Base-by-base conservation (phyloP, 2,888 invertebrate genomes). In the Caenorhabditis afra region DNA sequence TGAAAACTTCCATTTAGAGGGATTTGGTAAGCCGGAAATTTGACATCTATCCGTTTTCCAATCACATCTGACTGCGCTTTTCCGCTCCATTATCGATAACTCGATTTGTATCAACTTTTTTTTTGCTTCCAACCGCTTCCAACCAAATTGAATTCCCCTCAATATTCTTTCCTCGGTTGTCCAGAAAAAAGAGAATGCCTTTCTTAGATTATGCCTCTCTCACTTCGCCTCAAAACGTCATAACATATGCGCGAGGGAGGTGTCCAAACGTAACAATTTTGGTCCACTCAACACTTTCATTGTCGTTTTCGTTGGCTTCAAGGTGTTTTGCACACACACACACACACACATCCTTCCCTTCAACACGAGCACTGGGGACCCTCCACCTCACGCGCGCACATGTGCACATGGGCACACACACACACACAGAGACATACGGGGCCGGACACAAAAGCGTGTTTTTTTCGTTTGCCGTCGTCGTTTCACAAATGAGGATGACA, bases 311-410 rank as follows among this genome's bases (percentile, higher is more conserved):
- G n/a, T n/a, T n/a, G 45, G 55, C 52, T 73, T 64, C 64, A 73
- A 73, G 73, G 73, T 73, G 73, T 73, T 73, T 73, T 73, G 64
- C 58, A 62, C 71, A 67, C 12, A 23, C 58, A 53, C 67, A 39
- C 67, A 66, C 29, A 66, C 55, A 57, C 45, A 37, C 44, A 39
- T 64, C 53, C 29, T 29, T 29, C 7, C 29, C 29, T 29, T 29
- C 7, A 29, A 41, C 41, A 11, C 41, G 11, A 11, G 41, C 12
- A 53, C 53, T 35, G 22, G 44, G 73, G 73, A 73, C 73, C 64
- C 58, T 49, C 64, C 67, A 62, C 64, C 73, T 64, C 73, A 50
- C 68, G 52, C 58, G 44, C 39, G 37, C 41, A 49, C 70, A 44
- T 59, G 61, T 45, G 53, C 58, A 23, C 68, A 41, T 41, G 52